Evolutionary conservation across 92 coral and sea anemone genomes (phyloP).

Genomic region (Pocillopora meandrina): DNA sequence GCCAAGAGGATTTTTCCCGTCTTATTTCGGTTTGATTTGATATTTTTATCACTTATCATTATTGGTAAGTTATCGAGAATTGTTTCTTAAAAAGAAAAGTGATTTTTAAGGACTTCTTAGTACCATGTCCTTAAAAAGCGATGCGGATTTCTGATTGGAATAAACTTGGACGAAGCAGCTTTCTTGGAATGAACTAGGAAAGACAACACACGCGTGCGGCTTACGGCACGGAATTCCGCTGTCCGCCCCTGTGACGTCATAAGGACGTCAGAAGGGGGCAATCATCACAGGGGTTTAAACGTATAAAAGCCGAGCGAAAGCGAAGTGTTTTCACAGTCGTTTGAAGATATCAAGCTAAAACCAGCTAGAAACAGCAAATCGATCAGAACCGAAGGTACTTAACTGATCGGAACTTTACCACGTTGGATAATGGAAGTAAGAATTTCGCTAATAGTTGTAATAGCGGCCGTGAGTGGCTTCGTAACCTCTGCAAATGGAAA

Average conservation of each 20-base stretch:
- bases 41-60: no score
- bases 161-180: neutral
- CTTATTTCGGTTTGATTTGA: neutral
- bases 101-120: no score
- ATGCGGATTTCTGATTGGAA: neutral
- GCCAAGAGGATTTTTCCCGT: neutral
- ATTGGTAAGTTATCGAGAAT: no score
- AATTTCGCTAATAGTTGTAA: neutral
- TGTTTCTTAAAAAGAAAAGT: no score
- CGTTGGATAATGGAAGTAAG: slow-evolving; percentile 17
- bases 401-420: neutral
- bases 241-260: slow-evolving; percentile 9
- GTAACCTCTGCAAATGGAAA: slow-evolving; percentile 6
- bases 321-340: neutral
- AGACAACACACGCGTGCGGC: neutral
- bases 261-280: slow-evolving; percentile 26
- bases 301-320: neutral
- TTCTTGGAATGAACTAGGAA: neutral
- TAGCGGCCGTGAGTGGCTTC: neutral
- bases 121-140: no score
- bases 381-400: neutral
- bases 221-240: slow-evolving; percentile 21
- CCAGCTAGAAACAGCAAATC: neutral
- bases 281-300: neutral
- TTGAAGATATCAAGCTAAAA: neutral